A percentile compares a stretch with the other conserved stretches of the same genome.
phyloP scores from a whole-genome alignment of 1,140 invertebrate genomes.

The Lepeophtheirus salmonis region DNA sequence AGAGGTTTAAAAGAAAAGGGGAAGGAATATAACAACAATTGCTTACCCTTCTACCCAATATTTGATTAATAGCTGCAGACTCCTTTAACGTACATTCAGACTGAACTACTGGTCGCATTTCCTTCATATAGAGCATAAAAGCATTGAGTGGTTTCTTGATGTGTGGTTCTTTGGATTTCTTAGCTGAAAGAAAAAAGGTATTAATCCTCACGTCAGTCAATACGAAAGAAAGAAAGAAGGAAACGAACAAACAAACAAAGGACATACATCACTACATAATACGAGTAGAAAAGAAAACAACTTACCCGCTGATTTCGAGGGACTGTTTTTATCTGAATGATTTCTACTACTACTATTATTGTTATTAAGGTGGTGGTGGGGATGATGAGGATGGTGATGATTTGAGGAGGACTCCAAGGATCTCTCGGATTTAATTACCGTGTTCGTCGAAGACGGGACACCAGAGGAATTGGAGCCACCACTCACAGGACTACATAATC shows the following conservation, averaged over 20 bases:
- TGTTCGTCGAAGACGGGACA: too few species aligned
- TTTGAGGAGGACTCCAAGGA: background rate
- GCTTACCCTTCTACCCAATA: slow-evolving; percentile 86
- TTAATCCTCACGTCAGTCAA: too few species aligned
- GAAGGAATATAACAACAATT: too few species aligned
- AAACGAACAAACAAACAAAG: background rate
- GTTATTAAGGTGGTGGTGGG: background rate
- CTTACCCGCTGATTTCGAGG: background rate
- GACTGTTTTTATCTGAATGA: too few species aligned
- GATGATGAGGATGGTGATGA: background rate
- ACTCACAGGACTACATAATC: slow-evolving; percentile 3
- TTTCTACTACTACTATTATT: background rate
- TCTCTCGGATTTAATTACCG: background rate
- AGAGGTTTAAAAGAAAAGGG: too few species aligned
- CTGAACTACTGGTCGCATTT: slow-evolving; percentile 93
- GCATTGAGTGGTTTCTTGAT: slow-evolving; percentile 99
- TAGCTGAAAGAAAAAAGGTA: background rate
- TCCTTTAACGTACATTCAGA: slow-evolving; percentile 95
- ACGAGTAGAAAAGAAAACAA: background rate
- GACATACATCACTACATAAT: background rate
- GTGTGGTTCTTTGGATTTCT: slow-evolving; percentile 50
- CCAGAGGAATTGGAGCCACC: too few species aligned
- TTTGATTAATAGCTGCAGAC: slow-evolving; percentile 98
- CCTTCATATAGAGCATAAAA: slow-evolving; percentile 99
- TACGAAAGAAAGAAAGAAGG: too few species aligned